A percentile compares a stretch with the other conserved stretches of the same genome.
These are phyloP conservation scores for Chinchilla lanigera DNA, from an alignment of 2,113 vertebrate genomes.

Conservation along the genomic window DNA sequence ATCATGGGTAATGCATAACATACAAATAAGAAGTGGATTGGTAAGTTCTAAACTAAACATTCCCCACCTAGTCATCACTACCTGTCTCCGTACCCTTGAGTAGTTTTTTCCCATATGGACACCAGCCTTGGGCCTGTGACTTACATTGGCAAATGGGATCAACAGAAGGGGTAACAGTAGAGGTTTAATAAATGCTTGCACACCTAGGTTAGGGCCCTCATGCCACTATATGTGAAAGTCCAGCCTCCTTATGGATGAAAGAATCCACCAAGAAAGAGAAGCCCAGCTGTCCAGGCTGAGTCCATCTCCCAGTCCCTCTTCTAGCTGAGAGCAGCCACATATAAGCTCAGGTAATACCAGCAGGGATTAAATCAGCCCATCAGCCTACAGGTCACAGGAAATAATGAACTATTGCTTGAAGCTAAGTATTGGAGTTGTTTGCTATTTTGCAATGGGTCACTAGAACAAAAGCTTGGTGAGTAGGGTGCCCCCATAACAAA, in stretches of 20 bases:
- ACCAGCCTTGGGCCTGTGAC: background rate
- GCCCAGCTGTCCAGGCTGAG: background rate
- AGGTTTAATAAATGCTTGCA: background rate
- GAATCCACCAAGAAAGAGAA: background rate
- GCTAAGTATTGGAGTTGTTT: background rate
- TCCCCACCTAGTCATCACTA: background rate
- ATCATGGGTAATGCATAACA: background rate
- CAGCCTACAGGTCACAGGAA: background rate
- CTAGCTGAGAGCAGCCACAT: background rate
- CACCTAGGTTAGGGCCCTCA: background rate
- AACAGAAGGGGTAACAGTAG: background rate
- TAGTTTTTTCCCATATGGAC: background rate
- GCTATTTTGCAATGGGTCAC: background rate
- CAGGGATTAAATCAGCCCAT: background rate
- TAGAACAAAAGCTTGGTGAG: conserved; percentile 17
- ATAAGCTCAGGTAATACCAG: background rate
- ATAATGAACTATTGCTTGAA: background rate
- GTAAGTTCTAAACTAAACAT: background rate
- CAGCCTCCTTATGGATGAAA: background rate
- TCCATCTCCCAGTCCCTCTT: background rate
- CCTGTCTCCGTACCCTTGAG: background rate
- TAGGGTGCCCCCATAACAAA: background rate
- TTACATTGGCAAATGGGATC: background rate
- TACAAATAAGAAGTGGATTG: background rate
- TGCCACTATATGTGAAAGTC: background rate